phyloP scores from a whole-genome alignment of 1,140 invertebrate genomes.

The Holcopasites calliopsidis region DNA sequence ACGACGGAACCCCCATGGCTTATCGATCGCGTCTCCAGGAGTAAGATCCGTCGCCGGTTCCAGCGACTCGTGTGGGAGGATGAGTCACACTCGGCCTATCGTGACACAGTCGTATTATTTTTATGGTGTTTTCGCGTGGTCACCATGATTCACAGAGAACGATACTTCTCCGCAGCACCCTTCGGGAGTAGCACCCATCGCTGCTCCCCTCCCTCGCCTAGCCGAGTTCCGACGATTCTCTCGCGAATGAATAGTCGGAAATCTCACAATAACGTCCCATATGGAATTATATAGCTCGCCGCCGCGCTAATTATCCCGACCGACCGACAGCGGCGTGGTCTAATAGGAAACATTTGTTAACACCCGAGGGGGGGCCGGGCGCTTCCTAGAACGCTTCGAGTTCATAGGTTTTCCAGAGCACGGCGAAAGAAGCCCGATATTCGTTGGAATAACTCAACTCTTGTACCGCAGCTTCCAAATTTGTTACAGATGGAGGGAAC shows the following conservation, averaged over 20 bases:
- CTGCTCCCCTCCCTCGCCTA: not conserved
- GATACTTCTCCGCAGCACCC: constrained; percentile 45
- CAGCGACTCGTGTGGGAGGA: constrained; percentile 20
- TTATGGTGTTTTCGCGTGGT: constrained; percentile 69
- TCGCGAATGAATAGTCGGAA: constrained; percentile 44
- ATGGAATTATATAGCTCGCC: constrained; percentile 24
- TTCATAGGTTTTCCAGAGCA: not conserved
- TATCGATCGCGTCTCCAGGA: constrained; percentile 49
- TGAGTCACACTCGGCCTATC: constrained; percentile 58
- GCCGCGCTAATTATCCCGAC: constrained; percentile 45
- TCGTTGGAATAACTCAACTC: no score
- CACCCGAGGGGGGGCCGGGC: constrained; percentile 29
- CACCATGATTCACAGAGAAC: constrained; percentile 63
- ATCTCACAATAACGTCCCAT: constrained; percentile 38
- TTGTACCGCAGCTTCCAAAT: no score
- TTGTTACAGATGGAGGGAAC: no score
- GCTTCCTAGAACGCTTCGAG: not conserved
- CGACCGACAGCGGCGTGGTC: constrained; percentile 35
- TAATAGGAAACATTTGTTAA: constrained; percentile 50
- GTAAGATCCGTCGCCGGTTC: constrained; percentile 34
- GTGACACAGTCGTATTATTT: constrained; percentile 66
- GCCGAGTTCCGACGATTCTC: not conserved
- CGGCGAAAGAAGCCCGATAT: no score
- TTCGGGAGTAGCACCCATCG: not conserved
- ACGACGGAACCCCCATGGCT: constrained; percentile 6